Percentiles rank a stretch among this genome's conserved stretches.
These are phyloP conservation scores for Lucifuga dentata DNA, from an alignment of 2,113 vertebrate genomes.

Conservation along the genomic window DNA sequence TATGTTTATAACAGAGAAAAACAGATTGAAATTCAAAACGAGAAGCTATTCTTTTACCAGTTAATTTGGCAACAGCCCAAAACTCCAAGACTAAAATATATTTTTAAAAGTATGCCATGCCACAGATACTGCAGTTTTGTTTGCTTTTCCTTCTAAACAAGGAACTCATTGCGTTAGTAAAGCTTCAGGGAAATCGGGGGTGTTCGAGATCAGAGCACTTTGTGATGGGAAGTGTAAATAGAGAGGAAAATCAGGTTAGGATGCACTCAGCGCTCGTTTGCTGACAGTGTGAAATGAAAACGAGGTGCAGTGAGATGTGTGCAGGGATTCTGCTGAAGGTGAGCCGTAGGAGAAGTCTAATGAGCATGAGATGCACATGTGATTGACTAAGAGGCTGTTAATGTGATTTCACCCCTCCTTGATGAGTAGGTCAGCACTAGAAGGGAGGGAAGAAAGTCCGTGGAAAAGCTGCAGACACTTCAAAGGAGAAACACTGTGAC, in stretches of 20 bases:
- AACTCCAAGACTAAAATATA: constrained; percentile 1
- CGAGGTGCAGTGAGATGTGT: constrained; percentile 55
- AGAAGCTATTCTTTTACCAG: not conserved
- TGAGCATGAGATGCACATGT: constrained; percentile 57
- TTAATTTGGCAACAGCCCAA: constrained; percentile 24
- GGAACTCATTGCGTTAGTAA: constrained; percentile 32
- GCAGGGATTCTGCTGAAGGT: constrained; percentile 36
- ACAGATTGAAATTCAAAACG: not conserved
- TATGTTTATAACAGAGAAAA: no score
- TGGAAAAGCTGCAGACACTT: constrained; percentile 32
- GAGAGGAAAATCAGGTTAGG: constrained; percentile 62
- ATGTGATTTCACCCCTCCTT: constrained; percentile 61
- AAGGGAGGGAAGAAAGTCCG: not conserved
- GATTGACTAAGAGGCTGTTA: constrained; percentile 68
- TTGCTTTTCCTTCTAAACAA: constrained; percentile 39
- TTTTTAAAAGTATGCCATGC: constrained; percentile 8
- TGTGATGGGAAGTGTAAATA: constrained; percentile 66
- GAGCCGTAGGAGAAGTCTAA: constrained; percentile 60
- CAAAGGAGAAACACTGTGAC: constrained; percentile 13
- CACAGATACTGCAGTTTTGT: constrained; percentile 16
- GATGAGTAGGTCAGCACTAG: constrained; percentile 49
- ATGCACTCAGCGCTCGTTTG: constrained; percentile 59
- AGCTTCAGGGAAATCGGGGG: constrained; percentile 15
- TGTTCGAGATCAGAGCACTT: constrained; percentile 57
- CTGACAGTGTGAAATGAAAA: constrained; percentile 57